These are phyloP conservation scores for Yasuhikotakia modesta DNA, from an alignment of 2,797 vertebrate genomes.

Conservation along the genomic window DNA sequence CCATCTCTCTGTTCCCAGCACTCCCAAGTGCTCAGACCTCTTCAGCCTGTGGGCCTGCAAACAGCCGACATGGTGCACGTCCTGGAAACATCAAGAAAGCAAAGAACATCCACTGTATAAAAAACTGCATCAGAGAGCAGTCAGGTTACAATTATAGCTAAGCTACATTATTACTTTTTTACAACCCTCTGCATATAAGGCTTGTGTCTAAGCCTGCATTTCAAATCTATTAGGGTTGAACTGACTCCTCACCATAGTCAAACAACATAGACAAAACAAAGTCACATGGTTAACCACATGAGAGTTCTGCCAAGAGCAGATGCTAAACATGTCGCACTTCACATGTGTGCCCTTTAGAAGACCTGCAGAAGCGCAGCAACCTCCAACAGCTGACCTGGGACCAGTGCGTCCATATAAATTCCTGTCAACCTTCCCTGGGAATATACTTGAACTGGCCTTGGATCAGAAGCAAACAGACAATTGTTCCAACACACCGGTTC, in stretches of 20 bases:
- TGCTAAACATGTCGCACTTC: constrained; percentile 54
- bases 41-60: constrained; percentile 48
- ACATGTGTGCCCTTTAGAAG: constrained; percentile 40
- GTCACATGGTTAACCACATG: constrained; percentile 44
- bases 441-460: constrained; percentile 13
- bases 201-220: neutral
- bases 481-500: constrained; percentile 57
- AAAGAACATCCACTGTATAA: neutral
- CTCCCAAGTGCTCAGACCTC: constrained; percentile 45
- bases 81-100: constrained; percentile 35
- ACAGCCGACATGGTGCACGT: constrained; percentile 31
- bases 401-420: neutral
- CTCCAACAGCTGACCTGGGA: constrained; percentile 20
- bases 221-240: constrained; percentile 10
- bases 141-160: neutral
- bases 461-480: constrained; percentile 50
- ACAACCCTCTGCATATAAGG: neutral
- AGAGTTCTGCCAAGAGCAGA: constrained; percentile 57
- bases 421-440: neutral
- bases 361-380: constrained; percentile 1
- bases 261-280: constrained; percentile 52
- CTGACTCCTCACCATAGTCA: constrained; percentile 27
- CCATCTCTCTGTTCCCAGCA: constrained; percentile 80
- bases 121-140: neutral
- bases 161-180: neutral